A percentile compares a stretch with the other conserved stretches of the same genome.
Conservation (phyloP, 2,888 invertebrate species). For the Griposia aprilina region DNA sequence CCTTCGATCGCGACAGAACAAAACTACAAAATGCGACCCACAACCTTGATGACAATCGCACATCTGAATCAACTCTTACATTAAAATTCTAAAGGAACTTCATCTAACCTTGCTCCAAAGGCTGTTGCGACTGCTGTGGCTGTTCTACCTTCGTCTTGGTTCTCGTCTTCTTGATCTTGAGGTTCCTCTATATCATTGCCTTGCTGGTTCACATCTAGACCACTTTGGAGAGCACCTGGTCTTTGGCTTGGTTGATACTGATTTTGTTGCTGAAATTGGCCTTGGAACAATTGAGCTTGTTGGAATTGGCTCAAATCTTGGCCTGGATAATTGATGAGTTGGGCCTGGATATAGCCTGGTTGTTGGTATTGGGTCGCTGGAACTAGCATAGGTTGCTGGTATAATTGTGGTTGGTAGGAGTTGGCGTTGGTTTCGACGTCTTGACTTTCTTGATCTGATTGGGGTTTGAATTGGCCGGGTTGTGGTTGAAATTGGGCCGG, state of each 20-base stretch:
- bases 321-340: constrained; percentile 68
- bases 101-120: constrained; percentile 85
- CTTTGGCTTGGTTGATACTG: constrained; percentile 68
- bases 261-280: constrained; percentile 61
- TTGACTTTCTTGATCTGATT: constrained; percentile 54
- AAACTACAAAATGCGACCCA: constrained; percentile 24
- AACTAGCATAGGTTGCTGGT: constrained; percentile 62
- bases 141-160: constrained; percentile 74
- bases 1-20: constrained; percentile 34
- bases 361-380: constrained; percentile 64
- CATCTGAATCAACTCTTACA: constrained; percentile 44
- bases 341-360: constrained; percentile 68
- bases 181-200: constrained; percentile 81
- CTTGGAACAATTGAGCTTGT: constrained; percentile 57
- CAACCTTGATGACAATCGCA: constrained; percentile 46
- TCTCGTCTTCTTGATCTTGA: constrained; percentile 74
- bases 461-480: constrained; percentile 44
- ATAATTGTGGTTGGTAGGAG: constrained; percentile 59
- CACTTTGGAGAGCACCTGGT: constrained; percentile 81
- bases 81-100: constrained; percentile 69
- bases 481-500: constrained; percentile 49
- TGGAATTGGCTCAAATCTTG: constrained; percentile 67
- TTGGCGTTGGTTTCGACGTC: constrained; percentile 63
- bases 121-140: constrained; percentile 86
- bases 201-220: constrained; percentile 82